These are phyloP conservation scores for Leuciscus idus DNA, from an alignment of 2,113 vertebrate genomes.

Conservation along the genomic window DNA sequence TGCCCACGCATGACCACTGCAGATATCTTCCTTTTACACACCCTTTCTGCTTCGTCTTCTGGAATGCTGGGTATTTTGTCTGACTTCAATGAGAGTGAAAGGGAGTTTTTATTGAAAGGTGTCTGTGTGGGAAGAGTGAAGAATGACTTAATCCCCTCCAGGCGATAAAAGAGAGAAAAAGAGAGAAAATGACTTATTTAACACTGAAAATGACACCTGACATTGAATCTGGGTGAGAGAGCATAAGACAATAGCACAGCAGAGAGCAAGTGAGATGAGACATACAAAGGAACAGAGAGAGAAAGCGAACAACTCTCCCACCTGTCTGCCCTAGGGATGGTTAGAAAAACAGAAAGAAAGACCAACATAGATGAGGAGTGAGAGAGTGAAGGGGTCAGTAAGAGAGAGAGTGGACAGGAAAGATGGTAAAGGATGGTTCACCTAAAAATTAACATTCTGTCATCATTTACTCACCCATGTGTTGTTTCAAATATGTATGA, in stretches of 20 bases:
- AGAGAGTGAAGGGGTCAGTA: background rate
- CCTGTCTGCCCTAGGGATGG: slow-evolving; percentile 39
- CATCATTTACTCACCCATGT: background rate
- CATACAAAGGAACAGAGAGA: slow-evolving; percentile 54
- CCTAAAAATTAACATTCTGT: background rate
- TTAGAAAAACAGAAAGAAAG: slow-evolving; percentile 15
- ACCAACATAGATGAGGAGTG: background rate
- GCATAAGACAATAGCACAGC: slow-evolving; percentile 58
- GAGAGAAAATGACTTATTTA: slow-evolving; percentile 70
- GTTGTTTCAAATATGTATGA: background rate
- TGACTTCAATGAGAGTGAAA: slow-evolving; percentile 39
- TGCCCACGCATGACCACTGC: slow-evolving; percentile 62
- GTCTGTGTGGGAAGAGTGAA: slow-evolving; percentile 26
- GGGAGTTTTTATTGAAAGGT: slow-evolving; percentile 54
- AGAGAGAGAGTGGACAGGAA: background rate
- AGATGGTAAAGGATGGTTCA: background rate
- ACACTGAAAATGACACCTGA: slow-evolving; percentile 72
- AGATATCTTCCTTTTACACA: slow-evolving; percentile 57
- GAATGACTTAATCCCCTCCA: slow-evolving; percentile 54
- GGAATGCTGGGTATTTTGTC: slow-evolving; percentile 37
- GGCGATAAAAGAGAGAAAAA: slow-evolving; percentile 56
- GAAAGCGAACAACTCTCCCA: slow-evolving; percentile 17
- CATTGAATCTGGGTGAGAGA: slow-evolving; percentile 70
- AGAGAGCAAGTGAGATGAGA: slow-evolving; percentile 50
- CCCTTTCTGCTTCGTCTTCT: slow-evolving; percentile 20